Conservation (phyloP, 2,113 vertebrate species). For the Gadus chalcogrammus region DNA sequence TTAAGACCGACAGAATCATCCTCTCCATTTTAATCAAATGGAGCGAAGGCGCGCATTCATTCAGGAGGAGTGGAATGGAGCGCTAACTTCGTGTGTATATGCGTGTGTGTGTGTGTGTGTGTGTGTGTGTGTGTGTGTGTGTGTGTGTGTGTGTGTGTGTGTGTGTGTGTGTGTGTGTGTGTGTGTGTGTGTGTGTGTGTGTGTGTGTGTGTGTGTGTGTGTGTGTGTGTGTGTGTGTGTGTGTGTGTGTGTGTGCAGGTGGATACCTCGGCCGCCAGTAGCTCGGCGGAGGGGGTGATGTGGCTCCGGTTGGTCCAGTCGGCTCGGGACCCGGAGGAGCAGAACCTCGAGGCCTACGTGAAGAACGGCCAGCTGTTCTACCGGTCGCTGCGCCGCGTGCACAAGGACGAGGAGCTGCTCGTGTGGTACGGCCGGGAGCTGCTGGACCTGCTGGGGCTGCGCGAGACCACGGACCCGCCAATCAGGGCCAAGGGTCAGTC, state of each 20-base stretch:
- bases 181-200: conserved; percentile 72
- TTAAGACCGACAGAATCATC: too few relatives aligned
- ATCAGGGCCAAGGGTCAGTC: conserved; percentile 84
- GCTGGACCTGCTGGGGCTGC: conserved; percentile 86
- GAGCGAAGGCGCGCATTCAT: too few relatives aligned
- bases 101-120: conserved; percentile 1
- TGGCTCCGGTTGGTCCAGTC: conserved; percentile 96
- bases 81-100: too few relatives aligned
- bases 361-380: conserved; percentile 97
- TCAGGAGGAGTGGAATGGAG: too few relatives aligned
- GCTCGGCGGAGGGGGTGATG: conserved; percentile 91
- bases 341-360: conserved; percentile 97
- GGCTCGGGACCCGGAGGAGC: conserved; percentile 90
- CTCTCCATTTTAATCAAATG: too few relatives aligned
- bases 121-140: background rate
- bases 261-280: conserved; percentile 92
- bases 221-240: conserved; percentile 63
- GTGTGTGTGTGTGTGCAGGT: conserved; percentile 69
- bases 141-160: background rate
- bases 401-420: conserved; percentile 95
- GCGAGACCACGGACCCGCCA: conserved; percentile 69
- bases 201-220: conserved; percentile 2
- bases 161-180: conserved; percentile 64
- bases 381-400: conserved; percentile 89
- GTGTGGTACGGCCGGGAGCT: conserved; percentile 98